Conservation (phyloP, 1,140 invertebrate species). For the Trialeurodes vaporariorum region DNA sequence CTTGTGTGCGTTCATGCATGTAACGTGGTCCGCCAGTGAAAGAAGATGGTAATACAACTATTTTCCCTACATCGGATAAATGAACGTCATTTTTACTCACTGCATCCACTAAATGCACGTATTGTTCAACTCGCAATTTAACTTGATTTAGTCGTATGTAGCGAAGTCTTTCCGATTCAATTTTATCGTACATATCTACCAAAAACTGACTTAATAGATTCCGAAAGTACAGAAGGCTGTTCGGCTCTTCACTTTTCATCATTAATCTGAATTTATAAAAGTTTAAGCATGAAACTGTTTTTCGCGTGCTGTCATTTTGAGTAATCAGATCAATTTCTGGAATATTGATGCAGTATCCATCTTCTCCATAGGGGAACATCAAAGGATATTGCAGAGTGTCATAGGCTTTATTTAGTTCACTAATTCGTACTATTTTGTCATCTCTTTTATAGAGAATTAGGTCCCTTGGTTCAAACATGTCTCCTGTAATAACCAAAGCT, state of each 20-base stretch:
- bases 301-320: too few relatives aligned
- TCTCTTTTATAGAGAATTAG: too few relatives aligned
- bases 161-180: conserved; percentile 35
- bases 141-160: conserved; percentile 36
- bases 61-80: conserved; percentile 18
- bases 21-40: conserved; percentile 34
- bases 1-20: conserved; percentile 38
- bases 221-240: conserved; percentile 26
- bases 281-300: conserved; percentile 22
- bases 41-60: conserved; percentile 31
- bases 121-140: conserved; percentile 37
- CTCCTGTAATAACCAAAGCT: conserved; percentile 24
- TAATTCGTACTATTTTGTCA: too few relatives aligned
- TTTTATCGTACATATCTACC: conserved; percentile 36
- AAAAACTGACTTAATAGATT: conserved; percentile 32
- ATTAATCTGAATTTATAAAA: conserved; percentile 25
- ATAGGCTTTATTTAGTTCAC: conserved; percentile 29
- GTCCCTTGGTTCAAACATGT: conserved; percentile 24
- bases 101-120: conserved; percentile 34
- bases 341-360: conserved; percentile 22
- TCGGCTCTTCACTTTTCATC: conserved; percentile 22
- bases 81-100: conserved; percentile 14
- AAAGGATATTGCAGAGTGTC: conserved; percentile 34
- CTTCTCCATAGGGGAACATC: conserved; percentile 28
- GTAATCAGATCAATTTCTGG: too few relatives aligned